A percentile compares a stretch with the other conserved stretches of the same genome.
These are phyloP conservation scores for Phoebastria nigripes DNA, from an alignment of 2,797 vertebrate species.

Conservation along the genomic window DNA sequence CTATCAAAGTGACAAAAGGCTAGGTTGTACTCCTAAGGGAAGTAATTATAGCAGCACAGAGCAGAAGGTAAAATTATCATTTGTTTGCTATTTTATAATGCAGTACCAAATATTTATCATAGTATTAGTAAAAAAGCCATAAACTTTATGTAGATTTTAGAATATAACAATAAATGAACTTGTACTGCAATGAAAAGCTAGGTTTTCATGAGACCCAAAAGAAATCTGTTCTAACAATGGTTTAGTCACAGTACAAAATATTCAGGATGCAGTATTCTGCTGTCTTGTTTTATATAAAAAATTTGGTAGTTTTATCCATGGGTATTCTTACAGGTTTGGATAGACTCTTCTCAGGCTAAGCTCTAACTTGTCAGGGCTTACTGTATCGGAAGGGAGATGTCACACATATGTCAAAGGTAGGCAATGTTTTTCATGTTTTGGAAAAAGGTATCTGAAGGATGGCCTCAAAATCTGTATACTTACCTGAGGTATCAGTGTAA, in stretches of 20 bases:
- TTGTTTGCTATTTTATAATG: conserved; percentile 60
- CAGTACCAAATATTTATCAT: conserved; percentile 66
- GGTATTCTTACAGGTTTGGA: neutral
- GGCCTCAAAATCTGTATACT: neutral
- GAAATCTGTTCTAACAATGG: neutral
- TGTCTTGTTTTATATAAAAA: neutral
- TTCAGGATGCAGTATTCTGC: neutral
- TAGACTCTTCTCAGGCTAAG: neutral
- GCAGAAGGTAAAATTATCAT: conserved; percentile 68
- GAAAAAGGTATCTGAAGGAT: neutral
- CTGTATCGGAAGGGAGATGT: neutral
- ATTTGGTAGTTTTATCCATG: neutral
- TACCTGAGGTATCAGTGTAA: neutral
- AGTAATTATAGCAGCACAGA: conserved; percentile 65
- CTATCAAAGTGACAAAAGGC: conserved; percentile 69
- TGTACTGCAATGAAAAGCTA: neutral
- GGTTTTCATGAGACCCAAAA: conserved; percentile 14
- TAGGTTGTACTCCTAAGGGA: conserved; percentile 65
- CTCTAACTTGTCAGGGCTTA: neutral
- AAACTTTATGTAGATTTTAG: conserved; percentile 55
- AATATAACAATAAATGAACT: conserved; percentile 20
- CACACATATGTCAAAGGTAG: neutral
- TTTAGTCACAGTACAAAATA: neutral
- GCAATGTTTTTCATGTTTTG: neutral
- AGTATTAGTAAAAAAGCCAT: conserved; percentile 54